Evolutionary conservation across 2,888 invertebrate genomes (phyloP).

Genomic region (Stenurella melanura): DNA sequence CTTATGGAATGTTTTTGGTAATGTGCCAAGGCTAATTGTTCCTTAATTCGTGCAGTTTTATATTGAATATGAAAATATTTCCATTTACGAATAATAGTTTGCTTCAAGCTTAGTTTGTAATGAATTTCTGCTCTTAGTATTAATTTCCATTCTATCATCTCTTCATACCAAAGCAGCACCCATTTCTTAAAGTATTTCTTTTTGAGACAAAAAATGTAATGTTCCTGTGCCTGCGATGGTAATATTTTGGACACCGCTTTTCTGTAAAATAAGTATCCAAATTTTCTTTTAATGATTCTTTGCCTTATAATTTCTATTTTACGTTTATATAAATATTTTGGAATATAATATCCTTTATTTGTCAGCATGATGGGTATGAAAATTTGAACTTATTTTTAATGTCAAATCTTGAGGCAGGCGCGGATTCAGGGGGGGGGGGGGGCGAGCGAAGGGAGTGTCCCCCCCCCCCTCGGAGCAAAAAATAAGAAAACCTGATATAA

Average conservation of each 20-base stretch:
- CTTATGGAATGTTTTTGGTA: slow-evolving; percentile 55
- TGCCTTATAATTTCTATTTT: slow-evolving; percentile 57
- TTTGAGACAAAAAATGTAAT: slow-evolving; percentile 51
- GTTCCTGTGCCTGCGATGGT: slow-evolving; percentile 58
- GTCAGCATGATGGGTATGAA: slow-evolving; percentile 39
- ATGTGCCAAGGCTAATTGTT: slow-evolving; percentile 56
- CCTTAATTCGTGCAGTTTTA: slow-evolving; percentile 54
- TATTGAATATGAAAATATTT: slow-evolving; percentile 50
- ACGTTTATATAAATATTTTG: slow-evolving; percentile 56
- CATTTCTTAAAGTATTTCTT: slow-evolving; percentile 56
- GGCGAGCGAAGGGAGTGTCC: too few relatives aligned
- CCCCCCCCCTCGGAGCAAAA: too few relatives aligned
- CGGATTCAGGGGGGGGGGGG: too few relatives aligned
- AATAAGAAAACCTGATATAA: too few relatives aligned
- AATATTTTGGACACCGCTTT: slow-evolving; percentile 62
- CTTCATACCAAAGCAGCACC: slow-evolving; percentile 60
- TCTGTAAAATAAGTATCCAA: slow-evolving; percentile 62
- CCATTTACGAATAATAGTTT: slow-evolving; percentile 58
- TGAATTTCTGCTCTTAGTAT: slow-evolving; percentile 63
- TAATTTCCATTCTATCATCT: slow-evolving; percentile 62
- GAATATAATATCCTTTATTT: slow-evolving; percentile 51
- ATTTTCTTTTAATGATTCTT: slow-evolving; percentile 62
- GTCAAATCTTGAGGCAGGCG: background rate
- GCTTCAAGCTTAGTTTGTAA: slow-evolving; percentile 57
- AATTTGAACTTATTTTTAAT: slow-evolving; percentile 12